Evolutionary conservation across 2,888 invertebrate species (phyloP), one percentile per base, ranked within the genome.

Genomic region (Callyntrura sp.): DNA sequence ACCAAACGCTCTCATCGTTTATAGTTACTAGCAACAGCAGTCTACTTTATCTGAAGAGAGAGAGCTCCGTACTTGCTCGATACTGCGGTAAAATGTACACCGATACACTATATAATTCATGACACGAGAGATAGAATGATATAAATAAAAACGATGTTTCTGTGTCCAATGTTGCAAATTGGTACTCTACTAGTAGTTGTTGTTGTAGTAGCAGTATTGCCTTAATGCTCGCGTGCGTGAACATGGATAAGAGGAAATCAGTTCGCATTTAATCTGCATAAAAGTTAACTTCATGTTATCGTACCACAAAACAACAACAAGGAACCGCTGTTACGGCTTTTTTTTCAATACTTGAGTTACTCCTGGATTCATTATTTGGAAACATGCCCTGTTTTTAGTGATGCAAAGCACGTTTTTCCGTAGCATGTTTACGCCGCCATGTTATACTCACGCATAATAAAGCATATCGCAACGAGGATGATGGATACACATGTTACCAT

Each of bases 41-140:
- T 65, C 65, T 35, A 14, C 14, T 6, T 35, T 65, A 9, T 23
- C 25, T 23, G 28, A n/a, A 55, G 55, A 55, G 11, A 12, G 25
- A 65, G 28, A 23, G 28, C n/a, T n/a, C n/a, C 35, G 35, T 35
- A 35, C 35, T 35, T n/a, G n/a, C n/a, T 35, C n/a, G 14, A 43
- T 68, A 68, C 17, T 45, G 70, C 20, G 43, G 70, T 45, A 20
- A 17, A 45, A 17, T 20, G 45, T 70, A 12, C 17, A n/a, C n/a
- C n/a, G n/a, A n/a, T n/a, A n/a, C n/a, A n/a, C 43, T 43, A 70
- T 70, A 70, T 70, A 70, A 70, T 70, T 70, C 70, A 45, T 70
- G 70, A 45, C 45, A 70, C 2, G 70, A 45, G 17, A 17, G 45
- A 70, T 70, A 70, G 70, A 45, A n/a, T 11, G 45, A 70, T 70